phyloP scores from a whole-genome alignment of 2,113 vertebrate species.

The Apteryx mantelli region DNA sequence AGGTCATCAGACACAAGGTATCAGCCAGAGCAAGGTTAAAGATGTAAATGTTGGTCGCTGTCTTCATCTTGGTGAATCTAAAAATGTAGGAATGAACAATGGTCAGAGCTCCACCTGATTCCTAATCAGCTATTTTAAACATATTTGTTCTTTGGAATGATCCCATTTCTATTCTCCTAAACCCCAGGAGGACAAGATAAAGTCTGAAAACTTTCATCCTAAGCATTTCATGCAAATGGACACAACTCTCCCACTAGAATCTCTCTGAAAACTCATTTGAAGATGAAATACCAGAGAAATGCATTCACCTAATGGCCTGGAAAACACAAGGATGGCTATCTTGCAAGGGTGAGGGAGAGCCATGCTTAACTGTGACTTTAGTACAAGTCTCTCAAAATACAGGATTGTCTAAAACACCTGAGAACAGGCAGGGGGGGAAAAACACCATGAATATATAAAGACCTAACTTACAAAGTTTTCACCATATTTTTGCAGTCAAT shows the following conservation, averaged over 20 bases:
- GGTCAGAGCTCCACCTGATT: not conserved
- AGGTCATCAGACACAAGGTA: slow-evolving; percentile 89
- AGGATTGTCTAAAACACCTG: not conserved
- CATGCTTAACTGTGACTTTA: not conserved
- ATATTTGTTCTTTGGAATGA: not conserved
- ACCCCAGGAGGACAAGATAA: not conserved
- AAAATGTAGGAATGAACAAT: not conserved
- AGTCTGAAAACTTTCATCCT: not conserved
- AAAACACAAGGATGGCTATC: not conserved
- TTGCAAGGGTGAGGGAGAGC: not conserved
- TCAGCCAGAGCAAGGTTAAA: slow-evolving; percentile 96
- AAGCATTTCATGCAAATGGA: not conserved
- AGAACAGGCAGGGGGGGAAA: not conserved
- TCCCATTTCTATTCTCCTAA: not conserved
- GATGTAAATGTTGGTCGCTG: slow-evolving; percentile 98
- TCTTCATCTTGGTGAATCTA: slow-evolving; percentile 99
- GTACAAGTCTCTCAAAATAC: not conserved
- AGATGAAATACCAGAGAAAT: not conserved
- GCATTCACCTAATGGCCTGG: not conserved
- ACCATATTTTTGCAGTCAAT: not conserved
- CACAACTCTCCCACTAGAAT: not conserved
- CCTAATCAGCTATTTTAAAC: not conserved
- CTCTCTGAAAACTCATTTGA: not conserved
- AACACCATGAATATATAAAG: not conserved
- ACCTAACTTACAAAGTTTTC: not conserved